These are phyloP conservation scores for Myioborus miniatus DNA, from an alignment of 2,797 vertebrate species.

Conservation along the genomic window DNA sequence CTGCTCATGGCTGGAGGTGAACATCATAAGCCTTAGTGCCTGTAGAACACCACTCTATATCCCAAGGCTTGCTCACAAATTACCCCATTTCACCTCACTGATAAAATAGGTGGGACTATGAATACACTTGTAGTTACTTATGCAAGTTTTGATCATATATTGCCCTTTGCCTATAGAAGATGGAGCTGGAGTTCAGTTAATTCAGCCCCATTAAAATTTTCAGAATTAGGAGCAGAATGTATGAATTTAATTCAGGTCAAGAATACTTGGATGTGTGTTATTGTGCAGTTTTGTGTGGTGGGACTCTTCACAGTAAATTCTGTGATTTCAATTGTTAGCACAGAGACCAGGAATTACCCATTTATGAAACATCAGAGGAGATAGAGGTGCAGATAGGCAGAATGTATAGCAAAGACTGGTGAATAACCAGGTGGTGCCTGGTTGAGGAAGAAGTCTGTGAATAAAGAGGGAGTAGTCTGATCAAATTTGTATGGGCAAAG, in stretches of 20 bases:
- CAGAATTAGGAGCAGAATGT: neutral
- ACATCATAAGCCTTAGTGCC: neutral
- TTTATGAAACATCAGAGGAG: neutral
- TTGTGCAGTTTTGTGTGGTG: neutral
- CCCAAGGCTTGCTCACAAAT: neutral
- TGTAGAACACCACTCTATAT: fast-evolving
- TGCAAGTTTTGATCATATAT: neutral
- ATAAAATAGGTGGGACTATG: neutral
- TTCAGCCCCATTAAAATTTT: neutral
- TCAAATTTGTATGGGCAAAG: neutral
- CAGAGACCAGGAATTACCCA: neutral
- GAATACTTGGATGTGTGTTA: neutral
- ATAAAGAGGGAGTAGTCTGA: neutral
- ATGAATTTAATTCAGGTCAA: neutral
- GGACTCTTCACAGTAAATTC: neutral
- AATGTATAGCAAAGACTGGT: neutral
- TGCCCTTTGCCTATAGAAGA: neutral
- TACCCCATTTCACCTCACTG: neutral
- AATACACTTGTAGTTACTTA: neutral
- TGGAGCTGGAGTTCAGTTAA: neutral
- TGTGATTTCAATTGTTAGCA: neutral
- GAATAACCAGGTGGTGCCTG: neutral
- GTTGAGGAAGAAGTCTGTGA: neutral
- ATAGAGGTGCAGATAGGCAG: neutral
- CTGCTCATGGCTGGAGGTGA: neutral